Evolutionary conservation across 1,140 invertebrate species (phyloP).

Genomic region (Tyrophagus putrescentiae): DNA sequence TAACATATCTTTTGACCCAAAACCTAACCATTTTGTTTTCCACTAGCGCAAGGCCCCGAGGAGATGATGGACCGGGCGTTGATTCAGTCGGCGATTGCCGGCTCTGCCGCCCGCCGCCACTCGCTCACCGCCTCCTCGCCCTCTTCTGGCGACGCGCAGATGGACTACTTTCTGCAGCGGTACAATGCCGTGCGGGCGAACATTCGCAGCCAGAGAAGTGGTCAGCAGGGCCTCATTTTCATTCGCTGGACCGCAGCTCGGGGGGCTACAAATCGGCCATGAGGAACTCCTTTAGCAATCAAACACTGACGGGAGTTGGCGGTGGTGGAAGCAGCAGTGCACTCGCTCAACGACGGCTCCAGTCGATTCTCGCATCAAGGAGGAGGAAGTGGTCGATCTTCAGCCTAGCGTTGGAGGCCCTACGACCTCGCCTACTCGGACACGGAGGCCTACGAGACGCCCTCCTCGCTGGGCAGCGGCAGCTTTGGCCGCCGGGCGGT

Average conservation of each 20-base stretch:
- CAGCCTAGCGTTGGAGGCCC: slow-evolving; percentile 26
- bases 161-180: slow-evolving; percentile 10
- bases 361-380: background rate
- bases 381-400: slow-evolving; percentile 5
- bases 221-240: slow-evolving; percentile 11
- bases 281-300: slow-evolving; percentile 7
- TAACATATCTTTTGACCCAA: background rate
- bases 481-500: background rate
- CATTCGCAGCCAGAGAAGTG: background rate
- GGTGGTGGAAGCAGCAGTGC: background rate
- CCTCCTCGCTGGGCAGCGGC: slow-evolving; percentile 19
- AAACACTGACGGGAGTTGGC: background rate
- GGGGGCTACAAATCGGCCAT: background rate
- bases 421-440: slow-evolving; percentile 77
- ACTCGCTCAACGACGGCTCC: background rate
- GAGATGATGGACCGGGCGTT: slow-evolving; percentile 1
- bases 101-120: background rate
- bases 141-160: background rate
- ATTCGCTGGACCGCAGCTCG: background rate
- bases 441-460: slow-evolving; percentile 55
- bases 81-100: background rate
- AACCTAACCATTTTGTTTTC: background rate
- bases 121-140: background rate
- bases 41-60: background rate
- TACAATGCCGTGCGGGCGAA: too few relatives aligned